Percentiles rank a stretch among this genome's conserved stretches.
phyloP scores from a whole-genome alignment of 1,140 invertebrate species.

The Leptoteleia sp. region DNA sequence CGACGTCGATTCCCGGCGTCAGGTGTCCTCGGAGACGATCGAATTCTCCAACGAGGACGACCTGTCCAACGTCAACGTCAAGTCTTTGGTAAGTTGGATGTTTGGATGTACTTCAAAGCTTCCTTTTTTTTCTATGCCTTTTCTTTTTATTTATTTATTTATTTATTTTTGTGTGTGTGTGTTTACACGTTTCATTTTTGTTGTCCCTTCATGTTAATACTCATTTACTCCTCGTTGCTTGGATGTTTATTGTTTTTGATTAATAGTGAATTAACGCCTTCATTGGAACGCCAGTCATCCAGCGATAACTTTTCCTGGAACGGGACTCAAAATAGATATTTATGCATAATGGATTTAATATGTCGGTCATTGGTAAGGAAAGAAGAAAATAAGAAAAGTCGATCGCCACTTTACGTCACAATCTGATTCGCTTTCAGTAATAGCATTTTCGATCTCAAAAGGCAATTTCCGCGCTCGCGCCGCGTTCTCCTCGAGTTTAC shows the following conservation, averaged over 20 bases:
- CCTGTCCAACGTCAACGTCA: constrained; percentile 83
- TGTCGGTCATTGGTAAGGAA: not conserved
- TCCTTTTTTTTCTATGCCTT: no score
- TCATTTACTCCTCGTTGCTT: constrained; percentile 3
- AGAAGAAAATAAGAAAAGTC: no score
- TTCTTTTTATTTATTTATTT: no score
- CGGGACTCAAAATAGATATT: constrained; percentile 25
- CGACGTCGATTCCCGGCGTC: constrained; percentile 71
- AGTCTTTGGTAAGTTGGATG: constrained; percentile 80
- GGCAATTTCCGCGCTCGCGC: constrained; percentile 32
- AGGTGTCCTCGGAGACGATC: constrained; percentile 73
- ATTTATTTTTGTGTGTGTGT: no score
- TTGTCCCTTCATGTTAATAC: no score
- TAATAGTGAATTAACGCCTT: constrained; percentile 15
- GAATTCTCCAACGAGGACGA: constrained; percentile 79
- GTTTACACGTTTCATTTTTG: no score
- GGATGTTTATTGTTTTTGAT: constrained; percentile 18
- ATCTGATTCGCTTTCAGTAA: constrained; percentile 51
- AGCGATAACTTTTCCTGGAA: constrained; percentile 3
- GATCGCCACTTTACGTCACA: constrained; percentile 29
- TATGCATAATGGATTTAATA: constrained; percentile 40
- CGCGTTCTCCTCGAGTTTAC: constrained; percentile 11
- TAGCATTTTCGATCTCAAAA: constrained; percentile 44
- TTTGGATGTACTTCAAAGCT: no score
- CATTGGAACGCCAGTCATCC: not conserved